These are phyloP conservation scores for Microplitis deprimator DNA, from an alignment of 2,888 invertebrate genomes.

Conservation along the genomic window DNA sequence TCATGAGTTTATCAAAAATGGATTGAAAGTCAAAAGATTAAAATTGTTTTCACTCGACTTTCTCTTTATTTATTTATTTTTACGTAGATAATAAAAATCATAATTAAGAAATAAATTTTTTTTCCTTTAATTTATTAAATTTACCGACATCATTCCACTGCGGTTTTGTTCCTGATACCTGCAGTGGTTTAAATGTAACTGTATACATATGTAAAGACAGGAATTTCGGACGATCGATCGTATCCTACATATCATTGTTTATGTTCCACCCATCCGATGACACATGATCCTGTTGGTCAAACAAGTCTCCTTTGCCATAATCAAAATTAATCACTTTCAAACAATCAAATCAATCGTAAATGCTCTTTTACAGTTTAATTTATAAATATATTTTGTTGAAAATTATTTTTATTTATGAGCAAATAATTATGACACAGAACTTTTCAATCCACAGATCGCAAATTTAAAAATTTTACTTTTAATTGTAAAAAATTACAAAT, in stretches of 20 bases:
- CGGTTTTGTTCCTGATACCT: background rate
- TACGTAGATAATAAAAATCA: background rate
- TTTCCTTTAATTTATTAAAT: background rate
- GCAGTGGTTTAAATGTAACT: constrained; percentile 3
- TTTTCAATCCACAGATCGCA: no score
- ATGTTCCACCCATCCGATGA: constrained; percentile 42
- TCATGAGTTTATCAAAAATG: constrained; percentile 10
- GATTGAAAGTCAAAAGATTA: background rate
- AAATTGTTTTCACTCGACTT: background rate
- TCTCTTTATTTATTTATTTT: background rate
- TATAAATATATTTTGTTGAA: background rate
- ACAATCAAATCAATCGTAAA: constrained; percentile 32
- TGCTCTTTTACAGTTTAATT: constrained; percentile 13
- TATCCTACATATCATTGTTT: constrained; percentile 40
- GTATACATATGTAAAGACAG: constrained; percentile 25
- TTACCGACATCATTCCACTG: background rate
- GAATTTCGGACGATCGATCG: constrained; percentile 49
- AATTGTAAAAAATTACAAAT: no score
- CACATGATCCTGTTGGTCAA: constrained; percentile 25
- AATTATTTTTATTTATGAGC: background rate
- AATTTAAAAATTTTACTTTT: no score
- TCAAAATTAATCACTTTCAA: constrained; percentile 12
- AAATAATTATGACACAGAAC: no score
- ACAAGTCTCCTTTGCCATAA: constrained; percentile 17
- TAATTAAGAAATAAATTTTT: background rate